Percentiles rank a stretch among this genome's conserved stretches.
These are phyloP conservation scores for Okamejei kenojei DNA, from an alignment of 2,797 vertebrate species.

Conservation along the genomic window DNA sequence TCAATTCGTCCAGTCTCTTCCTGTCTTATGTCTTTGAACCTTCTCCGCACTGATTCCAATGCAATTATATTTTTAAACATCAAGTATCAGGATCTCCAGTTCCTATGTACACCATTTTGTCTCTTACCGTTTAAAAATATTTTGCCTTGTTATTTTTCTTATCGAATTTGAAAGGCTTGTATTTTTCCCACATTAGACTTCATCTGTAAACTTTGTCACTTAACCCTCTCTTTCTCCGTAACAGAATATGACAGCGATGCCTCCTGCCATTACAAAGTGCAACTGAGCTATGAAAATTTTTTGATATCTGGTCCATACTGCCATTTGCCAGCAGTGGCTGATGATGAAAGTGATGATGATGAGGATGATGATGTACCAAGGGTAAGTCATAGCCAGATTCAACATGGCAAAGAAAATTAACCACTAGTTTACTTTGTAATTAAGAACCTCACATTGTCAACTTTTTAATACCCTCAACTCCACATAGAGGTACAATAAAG, in stretches of 20 bases:
- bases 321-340: constrained; percentile 83
- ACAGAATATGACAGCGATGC: constrained; percentile 92
- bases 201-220: too few relatives aligned
- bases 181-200: too few relatives aligned
- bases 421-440: not conserved
- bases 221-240: constrained; percentile 23
- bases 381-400: constrained; percentile 54
- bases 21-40: too few relatives aligned
- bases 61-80: too few relatives aligned
- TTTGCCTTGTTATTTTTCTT: too few relatives aligned
- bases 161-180: too few relatives aligned
- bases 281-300: constrained; percentile 92
- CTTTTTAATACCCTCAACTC: not conserved
- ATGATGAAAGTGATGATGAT: constrained; percentile 93
- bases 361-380: constrained; percentile 88
- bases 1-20: too few relatives aligned
- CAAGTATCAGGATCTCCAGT: too few relatives aligned
- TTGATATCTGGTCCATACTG: constrained; percentile 88
- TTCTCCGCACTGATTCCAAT: too few relatives aligned
- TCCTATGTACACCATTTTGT: too few relatives aligned
- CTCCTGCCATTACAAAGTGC: constrained; percentile 88
- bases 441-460: too few relatives aligned
- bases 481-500: not conserved
- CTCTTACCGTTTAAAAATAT: too few relatives aligned
- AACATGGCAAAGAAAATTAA: not conserved